phyloP scores from a whole-genome alignment of 1,140 invertebrate genomes.

The Theocolax elegans region DNA sequence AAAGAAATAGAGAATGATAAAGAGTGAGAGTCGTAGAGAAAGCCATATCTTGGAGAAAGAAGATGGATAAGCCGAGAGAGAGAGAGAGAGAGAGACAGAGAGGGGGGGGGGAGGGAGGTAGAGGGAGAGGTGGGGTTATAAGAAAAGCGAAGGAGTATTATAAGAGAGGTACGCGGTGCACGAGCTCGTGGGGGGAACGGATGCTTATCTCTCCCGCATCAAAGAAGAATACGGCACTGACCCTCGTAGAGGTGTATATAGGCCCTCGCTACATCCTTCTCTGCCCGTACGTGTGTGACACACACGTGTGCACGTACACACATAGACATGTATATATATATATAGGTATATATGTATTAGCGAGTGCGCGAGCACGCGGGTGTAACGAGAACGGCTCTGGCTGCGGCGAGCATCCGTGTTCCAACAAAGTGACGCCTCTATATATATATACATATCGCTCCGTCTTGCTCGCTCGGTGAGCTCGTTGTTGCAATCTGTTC shows the following conservation, averaged over 20 bases:
- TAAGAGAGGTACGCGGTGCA: not conserved
- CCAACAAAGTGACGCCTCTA: constrained; percentile 22
- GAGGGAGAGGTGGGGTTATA: not conserved
- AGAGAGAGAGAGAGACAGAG: not conserved
- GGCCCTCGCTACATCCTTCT: not conserved
- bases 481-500: constrained; percentile 9
- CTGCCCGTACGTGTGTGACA: too few relatives aligned
- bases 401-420: constrained; percentile 16
- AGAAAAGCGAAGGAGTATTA: not conserved
- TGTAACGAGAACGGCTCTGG: constrained; percentile 20
- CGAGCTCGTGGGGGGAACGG: constrained; percentile 3
- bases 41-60: not conserved
- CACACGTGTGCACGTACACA: too few relatives aligned
- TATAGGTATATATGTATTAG: too few relatives aligned
- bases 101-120: not conserved
- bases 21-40: too few relatives aligned
- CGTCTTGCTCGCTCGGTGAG: not conserved
- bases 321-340: too few relatives aligned
- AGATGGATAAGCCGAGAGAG: not conserved
- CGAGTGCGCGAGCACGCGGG: constrained; percentile 1
- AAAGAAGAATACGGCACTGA: constrained; percentile 4
- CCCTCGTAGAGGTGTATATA: not conserved
- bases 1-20: too few relatives aligned
- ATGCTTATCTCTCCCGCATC: constrained; percentile 19
- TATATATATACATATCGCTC: too few relatives aligned